Evolutionary conservation across 2,113 vertebrate genomes (phyloP).

Genomic region (Dasyornis broadbenti): DNA sequence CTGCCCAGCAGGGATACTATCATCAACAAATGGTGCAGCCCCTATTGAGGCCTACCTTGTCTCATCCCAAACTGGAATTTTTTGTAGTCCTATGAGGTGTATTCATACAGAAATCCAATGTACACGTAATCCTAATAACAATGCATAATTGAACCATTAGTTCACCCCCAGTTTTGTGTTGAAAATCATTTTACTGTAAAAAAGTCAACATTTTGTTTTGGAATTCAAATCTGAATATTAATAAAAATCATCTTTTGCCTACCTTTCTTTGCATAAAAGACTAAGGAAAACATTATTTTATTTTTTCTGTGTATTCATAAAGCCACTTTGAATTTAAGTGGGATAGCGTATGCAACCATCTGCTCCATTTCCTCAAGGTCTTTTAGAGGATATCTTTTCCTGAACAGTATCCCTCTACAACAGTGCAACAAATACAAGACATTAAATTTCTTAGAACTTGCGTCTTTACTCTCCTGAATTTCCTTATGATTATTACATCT

Average conservation of each 20-base stretch:
- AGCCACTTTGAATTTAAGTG: neutral
- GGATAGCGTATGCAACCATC: slow-evolving; percentile 16
- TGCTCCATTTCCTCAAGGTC: slow-evolving; percentile 51
- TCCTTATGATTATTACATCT: neutral
- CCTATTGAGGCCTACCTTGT: neutral
- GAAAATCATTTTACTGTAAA: neutral
- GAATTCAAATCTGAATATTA: neutral
- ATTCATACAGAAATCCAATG: neutral
- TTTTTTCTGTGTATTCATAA: neutral
- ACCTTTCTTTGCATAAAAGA: neutral
- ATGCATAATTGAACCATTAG: neutral
- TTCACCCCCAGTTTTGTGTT: neutral
- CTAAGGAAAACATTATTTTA: neutral
- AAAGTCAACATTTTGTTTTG: neutral
- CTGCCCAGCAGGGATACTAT: neutral
- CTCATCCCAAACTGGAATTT: neutral
- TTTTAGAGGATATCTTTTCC: slow-evolving; percentile 16
- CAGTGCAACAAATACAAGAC: neutral
- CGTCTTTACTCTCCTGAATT: neutral
- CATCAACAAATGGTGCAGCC: neutral
- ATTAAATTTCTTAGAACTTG: neutral
- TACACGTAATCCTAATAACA: neutral
- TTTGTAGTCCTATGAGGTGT: neutral
- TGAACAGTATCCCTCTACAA: neutral
- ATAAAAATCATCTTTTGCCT: neutral